phyloP scores from a whole-genome alignment of 2,888 invertebrate genomes.

The Clanis bilineata region DNA sequence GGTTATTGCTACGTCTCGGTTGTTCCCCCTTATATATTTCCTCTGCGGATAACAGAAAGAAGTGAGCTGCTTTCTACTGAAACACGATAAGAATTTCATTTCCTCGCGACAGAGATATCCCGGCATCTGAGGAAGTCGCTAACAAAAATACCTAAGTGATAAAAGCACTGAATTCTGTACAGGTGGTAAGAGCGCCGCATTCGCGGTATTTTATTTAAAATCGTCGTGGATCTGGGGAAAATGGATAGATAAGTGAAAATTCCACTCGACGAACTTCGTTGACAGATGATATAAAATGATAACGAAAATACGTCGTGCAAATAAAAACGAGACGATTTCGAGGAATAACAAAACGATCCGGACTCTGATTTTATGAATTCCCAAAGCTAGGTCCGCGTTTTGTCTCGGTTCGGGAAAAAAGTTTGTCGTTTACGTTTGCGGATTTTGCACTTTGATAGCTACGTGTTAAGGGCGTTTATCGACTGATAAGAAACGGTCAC shows the following conservation, averaged over 20 bases:
- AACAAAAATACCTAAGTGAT: constrained; percentile 79
- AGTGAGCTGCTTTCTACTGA: constrained; percentile 70
- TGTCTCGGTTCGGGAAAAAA: constrained; percentile 63
- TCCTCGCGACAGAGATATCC: constrained; percentile 71
- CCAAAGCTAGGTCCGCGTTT: constrained; percentile 76
- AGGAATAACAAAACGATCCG: constrained; percentile 63
- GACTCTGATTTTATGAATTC: constrained; percentile 77
- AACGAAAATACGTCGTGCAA: constrained; percentile 30
- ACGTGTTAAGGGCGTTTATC: constrained; percentile 44
- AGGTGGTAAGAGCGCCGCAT: constrained; percentile 47
- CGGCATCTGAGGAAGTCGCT: constrained; percentile 77
- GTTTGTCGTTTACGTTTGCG: constrained; percentile 34
- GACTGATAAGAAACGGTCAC: constrained; percentile 28
- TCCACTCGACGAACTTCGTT: background rate
- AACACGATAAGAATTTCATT: constrained; percentile 83
- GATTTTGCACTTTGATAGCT: constrained; percentile 47
- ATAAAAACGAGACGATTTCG: constrained; percentile 53
- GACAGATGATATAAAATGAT: constrained; percentile 27
- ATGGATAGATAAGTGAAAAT: constrained; percentile 14
- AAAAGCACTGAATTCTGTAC: constrained; percentile 70
- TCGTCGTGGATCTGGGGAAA: constrained; percentile 24
- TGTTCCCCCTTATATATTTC: constrained; percentile 72
- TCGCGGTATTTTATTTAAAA: constrained; percentile 40
- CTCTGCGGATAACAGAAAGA: constrained; percentile 74
- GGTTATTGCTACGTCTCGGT: constrained; percentile 61